These are phyloP conservation scores for Hephaestus fuliginosus DNA, from an alignment of 2,797 vertebrate species.

Conservation along the genomic window DNA sequence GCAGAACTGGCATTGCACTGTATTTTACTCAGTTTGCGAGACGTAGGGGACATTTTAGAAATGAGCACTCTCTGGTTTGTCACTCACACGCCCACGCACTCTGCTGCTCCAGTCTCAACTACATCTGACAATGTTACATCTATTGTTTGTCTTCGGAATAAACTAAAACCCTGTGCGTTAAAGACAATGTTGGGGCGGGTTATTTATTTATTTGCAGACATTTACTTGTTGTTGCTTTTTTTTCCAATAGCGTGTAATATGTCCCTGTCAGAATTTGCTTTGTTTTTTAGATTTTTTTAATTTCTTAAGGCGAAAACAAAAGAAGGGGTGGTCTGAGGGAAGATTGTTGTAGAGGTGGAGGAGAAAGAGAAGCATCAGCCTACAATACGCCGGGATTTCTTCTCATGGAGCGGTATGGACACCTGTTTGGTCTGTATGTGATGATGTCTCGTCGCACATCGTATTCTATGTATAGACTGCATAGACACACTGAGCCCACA, in stretches of 20 bases:
- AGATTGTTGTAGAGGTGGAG: background rate
- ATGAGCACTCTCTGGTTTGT: slow-evolving; percentile 71
- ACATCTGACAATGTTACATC: slow-evolving; percentile 56
- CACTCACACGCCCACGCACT: slow-evolving; percentile 71
- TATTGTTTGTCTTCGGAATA: slow-evolving; percentile 56
- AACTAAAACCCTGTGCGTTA: slow-evolving; percentile 44
- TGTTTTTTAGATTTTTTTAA: slow-evolving; percentile 2
- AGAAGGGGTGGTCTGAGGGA: background rate
- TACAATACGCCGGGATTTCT: slow-evolving; percentile 8
- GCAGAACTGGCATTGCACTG: slow-evolving; percentile 56
- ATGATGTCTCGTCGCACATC: slow-evolving; percentile 24
- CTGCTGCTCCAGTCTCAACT: slow-evolving; percentile 45
- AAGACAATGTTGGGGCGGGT: slow-evolving; percentile 13
- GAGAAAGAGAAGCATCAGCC: slow-evolving; percentile 6
- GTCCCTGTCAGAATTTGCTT: slow-evolving; percentile 11
- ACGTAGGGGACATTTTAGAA: slow-evolving; percentile 63
- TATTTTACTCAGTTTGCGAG: slow-evolving; percentile 63
- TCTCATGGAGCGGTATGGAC: background rate
- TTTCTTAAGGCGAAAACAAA: background rate
- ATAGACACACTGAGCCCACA: background rate
- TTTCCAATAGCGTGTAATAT: slow-evolving; percentile 20
- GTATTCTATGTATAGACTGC: slow-evolving; percentile 4
- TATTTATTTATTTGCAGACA: slow-evolving; percentile 50
- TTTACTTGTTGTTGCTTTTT: slow-evolving; percentile 15
- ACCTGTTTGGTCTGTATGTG: slow-evolving; percentile 13